phyloP scores from a whole-genome alignment of 2,888 invertebrate genomes.

The Coremacera marginata region DNA sequence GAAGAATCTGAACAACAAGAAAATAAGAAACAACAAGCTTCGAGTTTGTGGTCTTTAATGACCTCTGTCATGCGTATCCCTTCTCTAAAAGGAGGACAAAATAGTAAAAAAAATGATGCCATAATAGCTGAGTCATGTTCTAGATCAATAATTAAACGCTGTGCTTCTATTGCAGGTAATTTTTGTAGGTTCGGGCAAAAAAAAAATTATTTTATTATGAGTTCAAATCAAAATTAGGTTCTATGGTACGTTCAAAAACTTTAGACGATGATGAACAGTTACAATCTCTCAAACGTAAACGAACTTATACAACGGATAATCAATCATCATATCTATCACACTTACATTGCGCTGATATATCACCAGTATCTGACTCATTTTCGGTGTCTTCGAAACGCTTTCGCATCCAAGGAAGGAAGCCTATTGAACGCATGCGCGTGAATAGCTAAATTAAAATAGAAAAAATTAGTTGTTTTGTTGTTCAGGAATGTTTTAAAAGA shows the following conservation, averaged over 20 bases:
- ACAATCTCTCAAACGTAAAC: slow-evolving; percentile 60
- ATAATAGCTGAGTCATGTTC: slow-evolving; percentile 41
- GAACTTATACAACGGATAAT: slow-evolving; percentile 59
- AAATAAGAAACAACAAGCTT: not conserved
- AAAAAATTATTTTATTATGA: slow-evolving; percentile 1
- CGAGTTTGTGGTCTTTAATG: slow-evolving; percentile 54
- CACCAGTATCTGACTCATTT: slow-evolving; percentile 44
- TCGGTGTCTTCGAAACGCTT: slow-evolving; percentile 61
- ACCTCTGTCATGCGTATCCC: slow-evolving; percentile 63
- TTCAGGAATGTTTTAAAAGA: not conserved
- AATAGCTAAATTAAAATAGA: slow-evolving; percentile 50
- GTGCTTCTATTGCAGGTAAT: slow-evolving; percentile 64
- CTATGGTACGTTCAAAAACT: slow-evolving; percentile 57
- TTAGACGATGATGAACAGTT: slow-evolving; percentile 51
- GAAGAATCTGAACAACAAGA: slow-evolving; percentile 33
- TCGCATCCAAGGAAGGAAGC: slow-evolving; percentile 65
- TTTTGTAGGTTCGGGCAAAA: not conserved
- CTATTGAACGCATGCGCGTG: slow-evolving; percentile 65
- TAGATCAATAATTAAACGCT: slow-evolving; percentile 60
- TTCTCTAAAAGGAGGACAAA: slow-evolving; percentile 40
- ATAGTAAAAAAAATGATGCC: slow-evolving; percentile 32
- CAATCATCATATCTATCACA: slow-evolving; percentile 14
- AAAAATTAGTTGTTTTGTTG: not conserved
- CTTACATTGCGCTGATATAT: slow-evolving; percentile 9
- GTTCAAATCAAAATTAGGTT: slow-evolving; percentile 51